Percentiles rank a stretch among this genome's conserved stretches.
Evolutionary conservation across 2,113 vertebrate genomes (phyloP).

Genomic region (Corydoras maculifer): DNA sequence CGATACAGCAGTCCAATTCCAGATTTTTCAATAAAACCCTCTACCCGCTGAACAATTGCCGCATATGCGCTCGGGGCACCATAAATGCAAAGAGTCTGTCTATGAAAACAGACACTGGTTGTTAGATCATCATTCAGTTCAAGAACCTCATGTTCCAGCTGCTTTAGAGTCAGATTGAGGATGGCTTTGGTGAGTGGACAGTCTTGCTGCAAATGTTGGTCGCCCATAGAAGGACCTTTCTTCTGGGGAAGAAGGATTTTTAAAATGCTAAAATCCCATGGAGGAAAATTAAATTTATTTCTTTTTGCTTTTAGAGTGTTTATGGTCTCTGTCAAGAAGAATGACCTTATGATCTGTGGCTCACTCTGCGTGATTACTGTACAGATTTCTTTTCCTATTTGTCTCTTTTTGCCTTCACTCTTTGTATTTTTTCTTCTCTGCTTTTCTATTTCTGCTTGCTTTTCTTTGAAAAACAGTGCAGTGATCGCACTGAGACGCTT

Average conservation of each 20-base stretch:
- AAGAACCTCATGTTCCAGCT: neutral
- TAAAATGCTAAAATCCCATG: slow-evolving; percentile 11
- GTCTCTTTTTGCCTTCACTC: neutral
- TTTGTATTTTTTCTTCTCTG: too few species aligned
- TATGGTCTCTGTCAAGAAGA: too few species aligned
- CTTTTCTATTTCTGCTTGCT: too few species aligned
- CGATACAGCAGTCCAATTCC: too few species aligned
- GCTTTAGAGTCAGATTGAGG: neutral
- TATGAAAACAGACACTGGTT: slow-evolving; percentile 1
- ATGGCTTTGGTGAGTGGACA: slow-evolving; percentile 31
- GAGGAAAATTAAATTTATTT: too few species aligned
- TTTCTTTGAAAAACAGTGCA: neutral
- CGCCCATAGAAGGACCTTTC: neutral
- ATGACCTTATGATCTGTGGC: too few species aligned
- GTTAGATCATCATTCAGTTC: neutral
- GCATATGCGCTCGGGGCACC: neutral
- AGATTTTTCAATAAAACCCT: neutral
- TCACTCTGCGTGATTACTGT: too few species aligned
- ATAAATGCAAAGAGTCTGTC: neutral
- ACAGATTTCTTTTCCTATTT: too few species aligned
- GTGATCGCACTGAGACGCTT: slow-evolving; percentile 5
- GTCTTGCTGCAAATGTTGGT: too few species aligned
- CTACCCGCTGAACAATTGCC: neutral
- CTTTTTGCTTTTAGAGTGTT: too few species aligned
- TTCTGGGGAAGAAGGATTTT: neutral